These are phyloP conservation scores for Marasmarcha lunaedactyla DNA, from an alignment of 2,888 invertebrate species.

Conservation along the genomic window DNA sequence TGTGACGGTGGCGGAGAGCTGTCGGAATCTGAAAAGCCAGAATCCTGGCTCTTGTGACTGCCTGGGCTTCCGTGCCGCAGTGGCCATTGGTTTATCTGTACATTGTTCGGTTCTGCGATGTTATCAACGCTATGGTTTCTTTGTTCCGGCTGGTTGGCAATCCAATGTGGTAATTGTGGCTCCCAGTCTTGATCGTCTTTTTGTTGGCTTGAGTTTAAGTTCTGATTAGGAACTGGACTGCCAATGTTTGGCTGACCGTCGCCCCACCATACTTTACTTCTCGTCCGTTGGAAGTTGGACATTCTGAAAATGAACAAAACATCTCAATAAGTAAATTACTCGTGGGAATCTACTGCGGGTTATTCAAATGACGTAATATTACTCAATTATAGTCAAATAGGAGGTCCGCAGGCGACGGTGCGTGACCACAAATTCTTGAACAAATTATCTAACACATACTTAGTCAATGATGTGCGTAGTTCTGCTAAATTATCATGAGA, in stretches of 20 bases:
- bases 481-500: constrained; percentile 45
- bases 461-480: background rate
- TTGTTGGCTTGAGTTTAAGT: constrained; percentile 39
- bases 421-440: constrained; percentile 37
- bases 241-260: constrained; percentile 53
- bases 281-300: constrained; percentile 75
- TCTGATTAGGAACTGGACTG: constrained; percentile 47
- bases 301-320: constrained; percentile 44
- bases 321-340: constrained; percentile 29
- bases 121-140: constrained; percentile 48
- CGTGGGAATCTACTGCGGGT: constrained; percentile 46
- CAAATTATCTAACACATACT: background rate
- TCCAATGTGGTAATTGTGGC: constrained; percentile 64
- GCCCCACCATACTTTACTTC: constrained; percentile 79
- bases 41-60: constrained; percentile 82
- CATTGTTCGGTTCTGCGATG: constrained; percentile 38
- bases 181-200: constrained; percentile 56
- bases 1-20: constrained; percentile 68
- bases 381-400: constrained; percentile 41
- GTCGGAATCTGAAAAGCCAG: constrained; percentile 85
- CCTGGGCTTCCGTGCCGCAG: constrained; percentile 65
- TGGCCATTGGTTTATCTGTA: constrained; percentile 53
- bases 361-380: constrained; percentile 51
- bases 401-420: constrained; percentile 36
- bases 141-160: constrained; percentile 55